Evolutionary conservation across 2,797 vertebrate genomes (phyloP), one percentile per base, ranked within the genome.

Genomic region (Sphenopsis melanotis): DNA sequence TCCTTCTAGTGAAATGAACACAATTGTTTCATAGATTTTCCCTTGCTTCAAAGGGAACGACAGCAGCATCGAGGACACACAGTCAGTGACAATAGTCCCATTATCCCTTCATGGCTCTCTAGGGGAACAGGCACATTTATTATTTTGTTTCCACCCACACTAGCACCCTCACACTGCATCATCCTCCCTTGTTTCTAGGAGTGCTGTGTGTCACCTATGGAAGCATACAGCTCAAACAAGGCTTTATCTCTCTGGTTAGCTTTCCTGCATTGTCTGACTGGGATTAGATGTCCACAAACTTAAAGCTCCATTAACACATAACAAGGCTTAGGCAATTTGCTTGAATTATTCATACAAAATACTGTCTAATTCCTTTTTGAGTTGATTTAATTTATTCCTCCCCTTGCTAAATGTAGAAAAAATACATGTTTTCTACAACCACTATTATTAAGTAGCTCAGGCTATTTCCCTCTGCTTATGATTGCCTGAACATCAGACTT

Each of bases 361-460:
- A 59, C 82, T 89, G 81, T 89, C 92, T 92, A 86, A 91, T 92
- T 93, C 56, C 63, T 89, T 91, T 89, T 88, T 53, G 39, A 76
- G 78, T 49, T 85, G 44, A 63, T 87, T 93, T 94, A 96, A 95
- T 94, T 88, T 96, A 96, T 96, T 94, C 93, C 89, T 83, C 92
- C 89, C 24, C 69, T 93, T 86, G 61, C 79, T 95, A 95, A 95
- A 92, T 92, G 85, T 93, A 85, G 75, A 57, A 78, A 93, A 93
- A 81, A 63, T 13, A 27, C 60, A 27, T 64, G n/a, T 83, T 56
- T 87, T 92, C 90, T 81, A 69, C 69, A 95, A 72, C 37, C 32
- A 39, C 72, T 90, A 34, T 94, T 89, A 89, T 86, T 95, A 96
- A 95, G 79, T 80, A 93, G 68, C 50, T 96, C 79, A 78, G 46